phyloP scores from a whole-genome alignment of 2,888 invertebrate genomes.

The Choreutis nemorana region DNA sequence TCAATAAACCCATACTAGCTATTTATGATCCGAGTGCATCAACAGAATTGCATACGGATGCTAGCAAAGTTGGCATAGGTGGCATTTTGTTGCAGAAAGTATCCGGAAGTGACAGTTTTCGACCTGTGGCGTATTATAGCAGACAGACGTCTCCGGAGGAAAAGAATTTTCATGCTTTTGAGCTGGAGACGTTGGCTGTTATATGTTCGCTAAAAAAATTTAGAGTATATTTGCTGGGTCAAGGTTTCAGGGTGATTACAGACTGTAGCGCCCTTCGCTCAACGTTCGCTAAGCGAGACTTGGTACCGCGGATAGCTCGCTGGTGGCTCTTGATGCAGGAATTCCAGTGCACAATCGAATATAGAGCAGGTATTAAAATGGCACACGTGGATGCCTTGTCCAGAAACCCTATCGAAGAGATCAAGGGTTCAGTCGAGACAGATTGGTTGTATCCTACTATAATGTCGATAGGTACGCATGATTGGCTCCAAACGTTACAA shows the following conservation, averaged over 20 bases:
- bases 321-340: slow-evolving; percentile 8
- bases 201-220: slow-evolving; percentile 5
- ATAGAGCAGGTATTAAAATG: slow-evolving; percentile 5
- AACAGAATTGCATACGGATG: slow-evolving; percentile 8
- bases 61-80: slow-evolving; percentile 12
- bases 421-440: background rate
- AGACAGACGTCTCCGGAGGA: background rate
- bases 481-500: background rate
- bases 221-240: slow-evolving; percentile 6
- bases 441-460: background rate
- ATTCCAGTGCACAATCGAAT: slow-evolving; percentile 5
- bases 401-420: background rate
- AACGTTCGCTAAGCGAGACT: slow-evolving; percentile 3
- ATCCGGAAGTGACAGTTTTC: background rate
- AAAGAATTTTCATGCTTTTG: background rate
- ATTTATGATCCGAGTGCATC: slow-evolving; percentile 4
- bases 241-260: slow-evolving; percentile 5
- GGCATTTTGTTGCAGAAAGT: slow-evolving; percentile 9
- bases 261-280: background rate
- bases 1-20: slow-evolving; percentile 2
- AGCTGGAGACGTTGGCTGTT: slow-evolving; percentile 2
- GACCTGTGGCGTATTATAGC: slow-evolving; percentile 3
- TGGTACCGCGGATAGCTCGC: slow-evolving; percentile 7
- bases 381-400: slow-evolving; percentile 4
- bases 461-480: background rate